Base-by-base conservation (phyloP, 1,140 invertebrate species). In the Steinernema feltiae region DNA sequence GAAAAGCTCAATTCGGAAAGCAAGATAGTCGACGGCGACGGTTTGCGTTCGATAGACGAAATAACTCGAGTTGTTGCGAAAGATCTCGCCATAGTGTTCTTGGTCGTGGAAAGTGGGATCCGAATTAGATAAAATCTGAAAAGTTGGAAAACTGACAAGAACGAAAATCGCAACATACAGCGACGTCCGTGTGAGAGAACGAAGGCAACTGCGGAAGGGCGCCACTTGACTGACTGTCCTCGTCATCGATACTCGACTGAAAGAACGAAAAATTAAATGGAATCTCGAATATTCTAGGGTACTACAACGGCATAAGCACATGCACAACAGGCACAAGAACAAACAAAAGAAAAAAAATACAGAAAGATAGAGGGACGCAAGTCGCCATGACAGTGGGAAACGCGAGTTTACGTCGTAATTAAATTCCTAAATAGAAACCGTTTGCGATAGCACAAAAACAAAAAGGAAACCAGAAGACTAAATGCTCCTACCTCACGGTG, bases 61-160 rank as follows among this genome's bases (percentile, higher is more conserved):
- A 32, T 80, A 80, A 30, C 78, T 78, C 2, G 30, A 1, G 32
- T 79, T 63, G 71, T 80, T 80, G 1, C 72, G 69, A 32, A 80
- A 80, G 27, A 80, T 69, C 0, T 71, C 72, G 69, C 79, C 79
- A 63, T 78, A 76, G 30, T 53, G 69, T 24, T 79, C 73, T 71
- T 80, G 79, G 18, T 79, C 78, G 27, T 72, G 74, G 24, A 79
- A 80, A 29, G 72, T 72, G 0, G 79, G 79, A 69, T 80, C 78
- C 1, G 71, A 69, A 73, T 74, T 72, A n/a, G 79, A 77, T 15
- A 80, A 53, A 2, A 80, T 73, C 78, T 79, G n/a, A 0, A 75
- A 79, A 32, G 35, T 73, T 7, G n/a, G n/a, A n/a, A n/a, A 35
- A 48, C 48, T 17, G 30, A 0, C 1, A n/a, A 18, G n/a, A 12